Base-by-base conservation (phyloP, 2,797 vertebrate genomes). In the Schizothorax lantsangensis region DNA sequence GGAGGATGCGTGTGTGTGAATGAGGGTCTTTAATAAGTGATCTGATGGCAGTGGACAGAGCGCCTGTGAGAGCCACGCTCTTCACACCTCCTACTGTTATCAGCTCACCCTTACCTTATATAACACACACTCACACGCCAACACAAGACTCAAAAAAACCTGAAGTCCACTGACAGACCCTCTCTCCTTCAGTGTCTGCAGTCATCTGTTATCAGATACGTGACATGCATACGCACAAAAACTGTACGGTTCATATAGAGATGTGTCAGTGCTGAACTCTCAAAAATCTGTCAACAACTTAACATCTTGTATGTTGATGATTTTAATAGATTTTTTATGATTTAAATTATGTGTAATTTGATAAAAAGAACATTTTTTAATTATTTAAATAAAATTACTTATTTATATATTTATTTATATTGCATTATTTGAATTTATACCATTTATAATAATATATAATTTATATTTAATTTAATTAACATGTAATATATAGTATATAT, bases 11-110 rank as follows among this genome's bases (percentile, higher is more conserved):
- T 80, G 86, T 49, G 62, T 82, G 77, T 82, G 86, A 82, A 47
- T 86, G 75, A 81, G 84, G 79, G 83, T 77, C 77, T 88, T 57
- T 45, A 93, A 94, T 94, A 93, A 89, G 75, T 95, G 95, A 95
- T 92, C 92, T 94, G 92, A 95, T 95, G 89, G 91, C 91, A 92
- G 85, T 92, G 92, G 94, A 95, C 94, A 91, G 88, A 88, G 91
- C 91, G 88, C 92, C 91, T 68, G 89, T 90, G 92, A 91, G 91
- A 94, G 92, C 91, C 54, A 92, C 81, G 15, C 66, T 54, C 80
- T 86, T 84, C 69, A 88, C 81, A 88, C 87, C 74, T 80, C 81
- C 19, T 66, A 66, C 68, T 79, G 79, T 82, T 85, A 81, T 85
- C 75, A 77, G 47, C 40, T 78, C 79, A 82, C 59, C 23, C 49